These are phyloP conservation scores for Erinaceus europaeus DNA, from an alignment of 2,113 vertebrate genomes.

Conservation along the genomic window DNA sequence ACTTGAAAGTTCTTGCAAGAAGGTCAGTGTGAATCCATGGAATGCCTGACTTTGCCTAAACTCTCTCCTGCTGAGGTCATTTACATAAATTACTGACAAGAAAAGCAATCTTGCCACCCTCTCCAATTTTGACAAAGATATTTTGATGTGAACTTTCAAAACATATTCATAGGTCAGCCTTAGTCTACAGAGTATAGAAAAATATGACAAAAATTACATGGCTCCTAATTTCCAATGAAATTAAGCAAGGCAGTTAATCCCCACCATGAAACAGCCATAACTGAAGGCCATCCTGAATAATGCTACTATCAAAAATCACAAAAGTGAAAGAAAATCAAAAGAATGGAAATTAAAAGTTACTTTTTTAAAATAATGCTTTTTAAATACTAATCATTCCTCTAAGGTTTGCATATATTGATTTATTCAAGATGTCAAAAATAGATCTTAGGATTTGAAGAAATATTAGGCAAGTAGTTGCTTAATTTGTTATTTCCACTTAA, in stretches of 20 bases:
- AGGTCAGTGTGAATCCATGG: not conserved
- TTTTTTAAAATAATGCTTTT: not conserved
- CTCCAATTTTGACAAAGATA: slow-evolving; percentile 17
- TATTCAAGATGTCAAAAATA: not conserved
- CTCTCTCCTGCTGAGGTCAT: not conserved
- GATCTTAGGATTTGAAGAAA: not conserved
- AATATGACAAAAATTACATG: not conserved
- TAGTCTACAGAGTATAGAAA: not conserved
- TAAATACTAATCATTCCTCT: not conserved
- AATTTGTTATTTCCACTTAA: not conserved
- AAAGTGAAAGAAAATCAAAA: not conserved
- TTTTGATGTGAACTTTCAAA: not conserved
- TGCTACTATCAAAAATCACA: not conserved
- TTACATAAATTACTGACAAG: not conserved
- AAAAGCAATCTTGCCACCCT: not conserved
- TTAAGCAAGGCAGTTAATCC: not conserved
- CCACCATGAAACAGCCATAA: not conserved
- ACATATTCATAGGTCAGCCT: not conserved
- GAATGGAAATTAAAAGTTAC: not conserved
- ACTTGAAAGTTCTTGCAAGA: not conserved
- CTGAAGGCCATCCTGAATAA: not conserved
- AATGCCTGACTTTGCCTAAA: not conserved
- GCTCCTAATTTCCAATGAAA: not conserved
- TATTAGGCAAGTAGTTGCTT: not conserved
- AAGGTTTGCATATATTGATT: not conserved